phyloP scores from a whole-genome alignment of 1,140 invertebrate species.

The Antheraea pernyi region DNA sequence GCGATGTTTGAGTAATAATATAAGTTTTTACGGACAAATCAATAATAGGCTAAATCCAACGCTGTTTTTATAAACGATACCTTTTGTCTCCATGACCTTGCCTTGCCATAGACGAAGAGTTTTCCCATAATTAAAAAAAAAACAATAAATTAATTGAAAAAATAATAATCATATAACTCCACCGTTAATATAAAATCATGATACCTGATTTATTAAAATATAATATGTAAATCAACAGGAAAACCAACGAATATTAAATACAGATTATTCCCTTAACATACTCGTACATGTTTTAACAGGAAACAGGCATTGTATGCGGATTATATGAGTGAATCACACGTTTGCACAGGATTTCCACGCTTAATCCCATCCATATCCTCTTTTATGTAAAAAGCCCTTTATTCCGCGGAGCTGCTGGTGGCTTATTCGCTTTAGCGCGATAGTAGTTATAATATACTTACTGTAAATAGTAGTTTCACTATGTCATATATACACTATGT shows the following conservation, averaged over 20 bases:
- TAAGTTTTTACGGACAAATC: no score
- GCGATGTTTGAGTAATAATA: no score
- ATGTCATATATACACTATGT: background rate
- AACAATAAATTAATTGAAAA: no score
- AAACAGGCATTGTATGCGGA: background rate
- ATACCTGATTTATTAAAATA: no score
- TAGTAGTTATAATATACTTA: background rate
- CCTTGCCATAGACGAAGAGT: no score
- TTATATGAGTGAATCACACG: background rate
- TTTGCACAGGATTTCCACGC: slow-evolving; percentile 1
- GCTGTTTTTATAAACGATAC: no score
- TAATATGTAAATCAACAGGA: background rate
- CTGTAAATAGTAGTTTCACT: background rate
- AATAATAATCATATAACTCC: no score
- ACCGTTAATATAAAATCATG: no score
- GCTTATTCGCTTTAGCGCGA: background rate
- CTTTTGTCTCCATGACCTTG: no score
- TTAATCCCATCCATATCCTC: slow-evolving; percentile 9
- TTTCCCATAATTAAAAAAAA: no score
- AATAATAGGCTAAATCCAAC: no score
- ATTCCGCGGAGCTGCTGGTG: background rate
- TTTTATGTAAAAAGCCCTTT: slow-evolving; percentile 14
- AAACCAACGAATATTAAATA: background rate
- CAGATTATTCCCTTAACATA: background rate
- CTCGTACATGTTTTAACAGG: background rate